Conservation (phyloP, 1,140 invertebrate species). For the Schlechtendalia chinensis region DNA sequence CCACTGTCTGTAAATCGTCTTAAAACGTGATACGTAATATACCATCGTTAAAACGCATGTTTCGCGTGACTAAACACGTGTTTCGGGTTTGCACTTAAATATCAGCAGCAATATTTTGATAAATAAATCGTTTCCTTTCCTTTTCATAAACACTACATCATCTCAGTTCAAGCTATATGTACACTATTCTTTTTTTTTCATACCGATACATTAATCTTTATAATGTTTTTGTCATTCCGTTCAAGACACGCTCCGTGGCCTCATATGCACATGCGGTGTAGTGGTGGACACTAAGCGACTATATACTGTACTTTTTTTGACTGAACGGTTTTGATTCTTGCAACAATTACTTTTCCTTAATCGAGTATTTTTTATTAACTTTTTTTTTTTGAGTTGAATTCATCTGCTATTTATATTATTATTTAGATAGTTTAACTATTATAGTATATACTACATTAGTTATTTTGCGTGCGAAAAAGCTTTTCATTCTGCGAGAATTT, state of each 20-base stretch:
- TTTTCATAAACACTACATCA: constrained; percentile 21
- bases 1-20: background rate
- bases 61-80: constrained; percentile 4
- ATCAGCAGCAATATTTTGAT: constrained; percentile 4
- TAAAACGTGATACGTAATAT: background rate
- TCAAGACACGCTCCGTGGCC: constrained; percentile 15
- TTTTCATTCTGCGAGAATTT: no score
- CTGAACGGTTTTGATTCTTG: constrained; percentile 8
- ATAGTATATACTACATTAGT: no score
- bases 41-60: background rate
- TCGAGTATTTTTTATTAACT: background rate
- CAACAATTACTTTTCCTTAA: background rate
- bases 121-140: constrained; percentile 38
- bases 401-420: no score
- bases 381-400: background rate
- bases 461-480: no score
- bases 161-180: background rate
- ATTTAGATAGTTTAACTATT: no score
- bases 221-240: constrained; percentile 22
- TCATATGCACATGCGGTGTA: background rate
- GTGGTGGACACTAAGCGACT: background rate
- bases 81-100: background rate
- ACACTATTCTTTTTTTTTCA: background rate
- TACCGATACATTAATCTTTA: constrained; percentile 30
- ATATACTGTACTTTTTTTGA: constrained; percentile 3